phyloP scores from a whole-genome alignment of 2,797 vertebrate genomes.

The Myioborus melanocephalus region DNA sequence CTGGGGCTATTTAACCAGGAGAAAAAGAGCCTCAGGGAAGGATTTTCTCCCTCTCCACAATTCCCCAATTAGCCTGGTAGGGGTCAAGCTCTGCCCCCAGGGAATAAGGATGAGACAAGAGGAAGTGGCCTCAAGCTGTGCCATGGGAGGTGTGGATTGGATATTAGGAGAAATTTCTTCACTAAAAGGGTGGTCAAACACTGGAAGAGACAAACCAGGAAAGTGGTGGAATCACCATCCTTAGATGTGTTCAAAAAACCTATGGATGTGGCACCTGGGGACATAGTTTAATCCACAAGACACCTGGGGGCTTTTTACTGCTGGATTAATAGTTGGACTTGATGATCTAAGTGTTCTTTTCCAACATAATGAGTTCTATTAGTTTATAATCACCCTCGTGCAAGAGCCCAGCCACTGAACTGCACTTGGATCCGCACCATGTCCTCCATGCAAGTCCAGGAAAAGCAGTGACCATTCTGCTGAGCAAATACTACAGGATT shows the following conservation, averaged over 20 bases:
- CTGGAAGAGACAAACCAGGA: background rate
- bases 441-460: background rate
- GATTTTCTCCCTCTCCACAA: background rate
- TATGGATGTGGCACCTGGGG: background rate
- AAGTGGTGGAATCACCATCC: background rate
- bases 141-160: background rate
- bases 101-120: background rate
- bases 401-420: background rate
- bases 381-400: background rate
- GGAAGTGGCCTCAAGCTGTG: background rate
- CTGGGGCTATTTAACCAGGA: background rate
- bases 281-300: background rate
- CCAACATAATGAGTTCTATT: background rate
- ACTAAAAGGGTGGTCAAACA: background rate
- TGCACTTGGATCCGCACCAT: background rate
- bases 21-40: background rate
- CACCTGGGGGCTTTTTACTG: background rate
- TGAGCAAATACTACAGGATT: background rate
- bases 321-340: accelerated
- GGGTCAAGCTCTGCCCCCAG: background rate
- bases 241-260: background rate
- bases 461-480: background rate
- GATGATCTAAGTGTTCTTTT: background rate
- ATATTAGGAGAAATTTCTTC: background rate
- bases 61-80: background rate